Evolutionary conservation across 2,888 invertebrate genomes (phyloP), one percentile per base, ranked within the genome.

Genomic region (Cheilosia scutellata): DNA sequence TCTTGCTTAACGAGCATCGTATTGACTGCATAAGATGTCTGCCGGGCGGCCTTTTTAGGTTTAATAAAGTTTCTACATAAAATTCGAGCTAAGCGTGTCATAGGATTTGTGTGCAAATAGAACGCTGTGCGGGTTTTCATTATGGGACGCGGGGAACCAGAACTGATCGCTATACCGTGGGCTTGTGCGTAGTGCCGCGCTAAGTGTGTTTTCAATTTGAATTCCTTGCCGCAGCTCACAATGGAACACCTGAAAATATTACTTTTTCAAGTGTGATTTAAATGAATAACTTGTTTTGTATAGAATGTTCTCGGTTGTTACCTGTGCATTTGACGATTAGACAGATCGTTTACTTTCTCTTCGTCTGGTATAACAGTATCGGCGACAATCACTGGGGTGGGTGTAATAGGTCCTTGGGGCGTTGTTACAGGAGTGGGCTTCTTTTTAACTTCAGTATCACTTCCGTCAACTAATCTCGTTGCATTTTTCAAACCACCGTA

Each of bases 91-190:
- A 98, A 95, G 89, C 97, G 95, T 82, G 98, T 98, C 91, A 97
- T 94, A 79, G 97, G 96, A 90, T 98, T 98, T 72, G 97, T 98
- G 92, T 97, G 96, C 91, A 98, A 94, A 94, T 98, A 98, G 94
- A 99, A 98, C 82, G 98, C 98, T 88, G 98, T 98, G 90, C 98
- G 95, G 70, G 98, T 98, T 94, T 98, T 98, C 98, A 98, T 98
- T 57, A 98, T 97, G 68, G 98, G 98, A 75, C 98, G 95, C 80
- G 98, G 96, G 60, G 96, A 96, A 87, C 96, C 95, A 13, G 96
- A 94, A 88, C 96, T 93, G 90, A 97, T 95, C 75, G 95, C 94
- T 82, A 94, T 93, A 89, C 94, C 93, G 93, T 98, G 98, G 76
- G 97, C 97, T 89, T 97, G 97, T 75, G 97, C 98, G 93, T 98